These are phyloP conservation scores for Cotesia typhae DNA, from an alignment of 1,140 invertebrate species.

Conservation along the genomic window DNA sequence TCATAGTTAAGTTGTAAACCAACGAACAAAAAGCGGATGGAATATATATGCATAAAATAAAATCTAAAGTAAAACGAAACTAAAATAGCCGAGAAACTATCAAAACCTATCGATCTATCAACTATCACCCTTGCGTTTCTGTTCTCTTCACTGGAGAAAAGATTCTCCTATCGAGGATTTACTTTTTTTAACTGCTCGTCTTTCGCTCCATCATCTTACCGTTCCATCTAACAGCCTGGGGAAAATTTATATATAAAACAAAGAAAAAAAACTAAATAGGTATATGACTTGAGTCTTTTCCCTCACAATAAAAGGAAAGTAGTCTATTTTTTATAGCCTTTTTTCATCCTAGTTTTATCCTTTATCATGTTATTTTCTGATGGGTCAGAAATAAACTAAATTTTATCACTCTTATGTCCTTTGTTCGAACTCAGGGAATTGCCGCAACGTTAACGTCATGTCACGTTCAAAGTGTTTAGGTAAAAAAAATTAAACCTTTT, in stretches of 20 bases:
- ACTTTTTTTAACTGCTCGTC: constrained; percentile 15
- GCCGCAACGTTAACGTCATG: neutral
- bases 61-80: too few species aligned
- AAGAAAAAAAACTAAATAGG: too few species aligned
- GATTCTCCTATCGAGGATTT: neutral
- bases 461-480: neutral
- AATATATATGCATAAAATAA: too few species aligned
- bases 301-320: neutral
- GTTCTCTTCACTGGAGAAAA: neutral
- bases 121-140: neutral
- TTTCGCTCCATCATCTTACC: constrained; percentile 17
- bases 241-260: too few species aligned
- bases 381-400: constrained; percentile 9
- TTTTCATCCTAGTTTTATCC: neutral
- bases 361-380: neutral
- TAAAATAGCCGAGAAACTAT: constrained; percentile 5
- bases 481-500: neutral
- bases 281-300: neutral
- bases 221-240: neutral
- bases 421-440: neutral
- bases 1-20: too few species aligned
- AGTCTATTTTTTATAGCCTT: neutral
- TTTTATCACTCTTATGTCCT: constrained; percentile 5
- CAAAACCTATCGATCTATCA: constrained; percentile 28
- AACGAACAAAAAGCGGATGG: too few species aligned